Evolutionary conservation across 2,888 invertebrate species (phyloP).

Genomic region (Endotricha flammealis): DNA sequence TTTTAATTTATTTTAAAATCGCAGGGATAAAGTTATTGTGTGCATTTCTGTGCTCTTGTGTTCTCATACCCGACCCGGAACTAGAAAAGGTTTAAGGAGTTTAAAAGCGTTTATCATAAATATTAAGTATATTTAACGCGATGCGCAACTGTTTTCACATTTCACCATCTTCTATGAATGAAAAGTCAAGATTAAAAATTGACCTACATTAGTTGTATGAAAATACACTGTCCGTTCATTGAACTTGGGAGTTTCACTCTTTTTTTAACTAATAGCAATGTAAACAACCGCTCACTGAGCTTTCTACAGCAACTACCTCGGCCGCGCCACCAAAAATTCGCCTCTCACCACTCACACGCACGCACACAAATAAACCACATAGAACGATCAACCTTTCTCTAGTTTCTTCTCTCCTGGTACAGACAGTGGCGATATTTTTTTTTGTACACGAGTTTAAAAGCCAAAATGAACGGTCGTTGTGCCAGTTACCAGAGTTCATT

Average conservation of each 20-base stretch:
- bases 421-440: slow-evolving; percentile 45
- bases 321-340: slow-evolving; percentile 30
- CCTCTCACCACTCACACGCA: slow-evolving; percentile 38
- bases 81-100: no score
- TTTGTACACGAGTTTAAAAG: slow-evolving; percentile 55
- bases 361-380: slow-evolving; percentile 27
- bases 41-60: no score
- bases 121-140: no score
- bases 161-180: no score
- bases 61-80: no score
- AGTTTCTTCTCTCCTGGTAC: slow-evolving; percentile 66
- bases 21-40: no score
- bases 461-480: slow-evolving; percentile 59
- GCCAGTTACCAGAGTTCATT: slow-evolving; percentile 58
- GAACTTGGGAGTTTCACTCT: slow-evolving; percentile 40
- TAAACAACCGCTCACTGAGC: slow-evolving; percentile 41
- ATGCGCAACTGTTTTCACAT: no score
- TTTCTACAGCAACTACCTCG: slow-evolving; percentile 40
- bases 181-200: slow-evolving; percentile 19
- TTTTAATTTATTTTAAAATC: no score
- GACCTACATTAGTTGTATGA: slow-evolving; percentile 28
- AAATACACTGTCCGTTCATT: slow-evolving; percentile 33
- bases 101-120: no score
- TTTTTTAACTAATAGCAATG: slow-evolving; percentile 39
- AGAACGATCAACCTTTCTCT: slow-evolving; percentile 58